Conservation (phyloP, 2,113 vertebrate genomes). For the Dasypus novemcinctus region DNA sequence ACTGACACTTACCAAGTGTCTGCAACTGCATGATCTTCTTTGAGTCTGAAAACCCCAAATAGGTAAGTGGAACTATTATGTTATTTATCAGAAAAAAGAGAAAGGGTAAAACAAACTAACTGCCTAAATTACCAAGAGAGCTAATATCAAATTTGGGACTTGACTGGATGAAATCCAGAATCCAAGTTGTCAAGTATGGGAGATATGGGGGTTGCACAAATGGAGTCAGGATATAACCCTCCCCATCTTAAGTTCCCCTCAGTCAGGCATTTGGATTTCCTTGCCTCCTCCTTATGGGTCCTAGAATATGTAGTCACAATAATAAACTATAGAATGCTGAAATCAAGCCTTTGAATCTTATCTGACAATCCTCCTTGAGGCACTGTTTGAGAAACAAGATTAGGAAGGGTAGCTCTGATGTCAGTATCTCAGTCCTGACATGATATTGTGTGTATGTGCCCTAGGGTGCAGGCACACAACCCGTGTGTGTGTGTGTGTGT, state of each 20-base stretch:
- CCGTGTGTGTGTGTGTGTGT: too few species aligned
- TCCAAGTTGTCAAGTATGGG: too few species aligned
- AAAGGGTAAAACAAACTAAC: background rate
- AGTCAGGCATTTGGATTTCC: too few species aligned
- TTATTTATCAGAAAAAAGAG: background rate
- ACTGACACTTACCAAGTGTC: background rate
- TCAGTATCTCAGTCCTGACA: too few species aligned
- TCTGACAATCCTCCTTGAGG: background rate
- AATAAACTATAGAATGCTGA: too few species aligned
- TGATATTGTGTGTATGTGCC: too few species aligned
- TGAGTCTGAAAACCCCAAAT: background rate
- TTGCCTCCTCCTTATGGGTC: too few species aligned
- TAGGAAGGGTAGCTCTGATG: background rate
- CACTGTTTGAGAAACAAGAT: background rate
- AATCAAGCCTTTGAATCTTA: too few species aligned
- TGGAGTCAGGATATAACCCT: background rate
- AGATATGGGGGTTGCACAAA: background rate
- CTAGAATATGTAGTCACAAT: too few species aligned
- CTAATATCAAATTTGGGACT: background rate
- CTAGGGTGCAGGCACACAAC: too few species aligned
- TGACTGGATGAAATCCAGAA: background rate
- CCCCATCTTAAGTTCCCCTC: too few species aligned
- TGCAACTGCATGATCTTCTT: background rate
- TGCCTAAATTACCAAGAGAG: background rate
- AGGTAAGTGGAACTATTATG: background rate